Conservation (phyloP, 2,113 vertebrate species). For the Pterocles burchelli region DNA sequence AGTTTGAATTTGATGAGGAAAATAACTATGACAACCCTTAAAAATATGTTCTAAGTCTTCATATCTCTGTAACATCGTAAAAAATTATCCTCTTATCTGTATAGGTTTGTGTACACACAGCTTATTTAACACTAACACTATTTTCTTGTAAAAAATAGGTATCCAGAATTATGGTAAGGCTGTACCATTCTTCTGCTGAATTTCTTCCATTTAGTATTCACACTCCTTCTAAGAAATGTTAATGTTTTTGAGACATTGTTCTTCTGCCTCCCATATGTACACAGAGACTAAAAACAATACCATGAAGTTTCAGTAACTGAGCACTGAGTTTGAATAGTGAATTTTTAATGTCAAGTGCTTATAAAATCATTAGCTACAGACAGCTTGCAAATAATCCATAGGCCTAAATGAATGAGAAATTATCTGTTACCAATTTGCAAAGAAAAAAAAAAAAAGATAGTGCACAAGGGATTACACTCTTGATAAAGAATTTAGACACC, state of each 20-base stretch:
- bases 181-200: not conserved
- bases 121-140: not conserved
- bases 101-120: not conserved
- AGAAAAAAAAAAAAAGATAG: not conserved
- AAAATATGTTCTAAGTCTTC: not conserved
- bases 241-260: not conserved
- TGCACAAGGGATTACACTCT: not conserved
- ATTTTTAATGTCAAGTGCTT: not conserved
- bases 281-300: not conserved
- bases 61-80: not conserved
- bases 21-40: not conserved
- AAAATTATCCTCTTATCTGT: rapidly evolving
- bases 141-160: not conserved
- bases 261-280: not conserved
- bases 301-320: not conserved
- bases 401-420: not conserved
- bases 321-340: not conserved
- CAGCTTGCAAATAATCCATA: not conserved
- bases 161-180: not conserved
- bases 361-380: not conserved
- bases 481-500: not conserved
- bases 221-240: not conserved
- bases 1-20: not conserved
- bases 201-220: not conserved
- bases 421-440: not conserved